Evolutionary conservation across 2,797 vertebrate species (phyloP).

Genomic region (Chrosomus eos): DNA sequence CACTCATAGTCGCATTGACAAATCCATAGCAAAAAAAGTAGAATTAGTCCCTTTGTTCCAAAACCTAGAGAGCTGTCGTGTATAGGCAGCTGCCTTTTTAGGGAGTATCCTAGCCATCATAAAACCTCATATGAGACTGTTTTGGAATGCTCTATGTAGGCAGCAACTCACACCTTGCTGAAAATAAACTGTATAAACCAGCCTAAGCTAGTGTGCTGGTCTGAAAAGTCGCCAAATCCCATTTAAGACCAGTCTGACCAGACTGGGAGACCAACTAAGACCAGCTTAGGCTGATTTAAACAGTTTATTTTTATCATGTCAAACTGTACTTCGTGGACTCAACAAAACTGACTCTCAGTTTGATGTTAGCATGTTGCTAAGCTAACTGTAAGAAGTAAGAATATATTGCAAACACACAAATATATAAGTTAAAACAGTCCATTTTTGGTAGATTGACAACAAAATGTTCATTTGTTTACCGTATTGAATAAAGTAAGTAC

Average conservation of each 20-base stretch:
- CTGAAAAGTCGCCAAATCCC: not conserved
- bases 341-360: not conserved
- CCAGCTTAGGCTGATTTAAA: not conserved
- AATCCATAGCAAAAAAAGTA: not conserved
- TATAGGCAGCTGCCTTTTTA: not conserved
- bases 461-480: not conserved
- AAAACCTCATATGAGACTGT: not conserved
- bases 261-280: not conserved
- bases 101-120: not conserved
- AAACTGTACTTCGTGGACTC: not conserved
- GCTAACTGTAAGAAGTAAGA: not conserved
- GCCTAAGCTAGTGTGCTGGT: not conserved
- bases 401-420: not conserved
- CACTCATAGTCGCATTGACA: not conserved
- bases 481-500: not conserved
- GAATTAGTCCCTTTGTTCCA: not conserved
- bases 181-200: not conserved
- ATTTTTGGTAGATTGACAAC: not conserved
- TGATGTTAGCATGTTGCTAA: constrained; percentile 9
- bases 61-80: not conserved
- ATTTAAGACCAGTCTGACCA: not conserved
- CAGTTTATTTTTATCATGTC: not conserved
- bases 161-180: not conserved
- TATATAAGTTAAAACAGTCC: not conserved
- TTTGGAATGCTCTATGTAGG: not conserved